A percentile compares a stretch with the other conserved stretches of the same genome.
Conservation (phyloP, 1,140 invertebrate genomes). For the Leptopilina boulardi region DNA sequence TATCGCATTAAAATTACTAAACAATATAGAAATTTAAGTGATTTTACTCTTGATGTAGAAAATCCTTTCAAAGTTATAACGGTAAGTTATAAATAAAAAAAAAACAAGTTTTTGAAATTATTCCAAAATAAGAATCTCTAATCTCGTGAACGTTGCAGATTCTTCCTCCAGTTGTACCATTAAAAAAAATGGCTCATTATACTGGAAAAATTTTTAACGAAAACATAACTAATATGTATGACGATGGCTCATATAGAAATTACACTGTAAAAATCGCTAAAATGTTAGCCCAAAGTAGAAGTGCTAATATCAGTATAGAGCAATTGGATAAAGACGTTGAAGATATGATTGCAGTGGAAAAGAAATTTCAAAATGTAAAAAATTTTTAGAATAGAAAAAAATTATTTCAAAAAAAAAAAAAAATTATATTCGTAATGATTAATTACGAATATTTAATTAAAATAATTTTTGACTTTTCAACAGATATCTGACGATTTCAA, state of each 20-base stretch:
- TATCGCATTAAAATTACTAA: neutral
- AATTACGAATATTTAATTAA: neutral
- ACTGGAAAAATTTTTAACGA: neutral
- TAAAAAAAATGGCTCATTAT: neutral
- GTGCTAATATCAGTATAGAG: neutral
- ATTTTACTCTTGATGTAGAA: neutral
- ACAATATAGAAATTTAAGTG: neutral
- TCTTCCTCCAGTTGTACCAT: neutral
- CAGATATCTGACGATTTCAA: neutral
- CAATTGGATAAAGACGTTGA: constrained; percentile 33
- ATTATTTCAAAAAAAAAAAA: neutral
- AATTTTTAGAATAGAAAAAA: no score
- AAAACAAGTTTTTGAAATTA: no score
- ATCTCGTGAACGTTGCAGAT: neutral
- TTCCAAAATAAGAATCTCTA: no score
- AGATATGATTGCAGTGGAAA: constrained; percentile 32
- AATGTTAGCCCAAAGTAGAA: neutral
- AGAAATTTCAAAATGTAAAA: constrained; percentile 29
- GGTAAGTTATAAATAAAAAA: no score
- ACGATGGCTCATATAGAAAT: neutral
- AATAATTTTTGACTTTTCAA: neutral
- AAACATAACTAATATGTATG: neutral
- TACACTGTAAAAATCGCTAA: neutral
- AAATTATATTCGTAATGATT: neutral
- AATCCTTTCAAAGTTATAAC: no score